Evolutionary conservation across 2,888 invertebrate genomes (phyloP).

Genomic region (Nemoura dubitans): DNA sequence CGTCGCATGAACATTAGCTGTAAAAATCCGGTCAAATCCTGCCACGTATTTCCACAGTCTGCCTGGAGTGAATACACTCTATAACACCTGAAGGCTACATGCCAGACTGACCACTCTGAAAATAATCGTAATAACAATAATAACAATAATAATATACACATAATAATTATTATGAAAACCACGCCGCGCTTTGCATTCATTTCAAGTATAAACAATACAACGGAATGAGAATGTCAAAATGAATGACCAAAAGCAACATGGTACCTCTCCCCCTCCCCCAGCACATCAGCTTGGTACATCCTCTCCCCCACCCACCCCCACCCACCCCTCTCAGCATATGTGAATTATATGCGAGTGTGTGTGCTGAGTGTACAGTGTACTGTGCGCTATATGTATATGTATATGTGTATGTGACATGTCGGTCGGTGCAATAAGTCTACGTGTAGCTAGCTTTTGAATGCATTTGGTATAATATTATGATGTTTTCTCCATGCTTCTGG

Average conservation of each 20-base stretch:
- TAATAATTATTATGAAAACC: slow-evolving; percentile 19
- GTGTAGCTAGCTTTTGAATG: slow-evolving; percentile 41
- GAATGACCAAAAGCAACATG: slow-evolving; percentile 42
- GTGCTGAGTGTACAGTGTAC: not conserved
- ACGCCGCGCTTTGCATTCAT: slow-evolving; percentile 44
- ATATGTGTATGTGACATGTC: slow-evolving; percentile 23
- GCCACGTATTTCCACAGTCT: too few relatives aligned
- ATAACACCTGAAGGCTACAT: not conserved
- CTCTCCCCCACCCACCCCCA: not conserved
- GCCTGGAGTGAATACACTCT: too few relatives aligned
- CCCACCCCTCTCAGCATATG: not conserved
- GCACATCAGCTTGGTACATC: not conserved
- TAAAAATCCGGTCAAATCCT: too few relatives aligned
- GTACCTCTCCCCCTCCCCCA: not conserved
- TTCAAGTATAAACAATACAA: slow-evolving; percentile 45
- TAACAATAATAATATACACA: slow-evolving; percentile 12
- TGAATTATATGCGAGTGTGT: slow-evolving; percentile 16
- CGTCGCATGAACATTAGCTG: too few relatives aligned
- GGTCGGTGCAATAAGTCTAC: slow-evolving; percentile 40
- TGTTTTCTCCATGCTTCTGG: not conserved
- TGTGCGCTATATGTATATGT: not conserved
- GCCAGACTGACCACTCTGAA: slow-evolving; percentile 9
- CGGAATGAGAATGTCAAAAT: slow-evolving; percentile 44
- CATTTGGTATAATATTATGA: slow-evolving; percentile 13
- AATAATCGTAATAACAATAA: slow-evolving; percentile 1